Conservation (phyloP, 2,888 invertebrate species). For the Eugnorisma glareosa region DNA sequence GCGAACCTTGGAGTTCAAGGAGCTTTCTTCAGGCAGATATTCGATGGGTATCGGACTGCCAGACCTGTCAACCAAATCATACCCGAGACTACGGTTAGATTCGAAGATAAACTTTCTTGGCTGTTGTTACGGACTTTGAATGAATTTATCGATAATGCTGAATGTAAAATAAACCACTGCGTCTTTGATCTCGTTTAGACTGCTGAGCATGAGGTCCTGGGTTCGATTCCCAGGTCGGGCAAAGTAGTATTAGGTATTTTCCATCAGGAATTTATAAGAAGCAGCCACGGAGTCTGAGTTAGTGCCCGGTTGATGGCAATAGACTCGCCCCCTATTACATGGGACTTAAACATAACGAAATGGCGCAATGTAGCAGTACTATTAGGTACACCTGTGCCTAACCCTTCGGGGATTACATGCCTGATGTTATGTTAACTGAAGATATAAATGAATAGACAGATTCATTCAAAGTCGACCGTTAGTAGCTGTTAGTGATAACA, state of each 20-base stretch:
- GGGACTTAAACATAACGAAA: too few species aligned
- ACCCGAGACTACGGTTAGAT: conserved; percentile 88
- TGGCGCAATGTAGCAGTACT: too few species aligned
- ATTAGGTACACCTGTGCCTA: too few species aligned
- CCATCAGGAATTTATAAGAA: too few species aligned
- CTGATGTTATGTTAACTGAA: background rate
- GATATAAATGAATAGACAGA: conserved; percentile 48
- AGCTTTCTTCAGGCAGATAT: conserved; percentile 97
- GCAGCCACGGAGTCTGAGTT: too few species aligned
- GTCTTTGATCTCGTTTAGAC: too few species aligned
- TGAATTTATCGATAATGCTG: conserved; percentile 71
- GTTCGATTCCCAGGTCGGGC: too few species aligned
- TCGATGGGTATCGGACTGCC: conserved; percentile 98
- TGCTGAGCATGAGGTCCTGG: too few species aligned
- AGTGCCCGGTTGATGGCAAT: too few species aligned
- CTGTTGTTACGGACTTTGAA: conserved; percentile 80
- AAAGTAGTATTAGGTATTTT: too few species aligned
- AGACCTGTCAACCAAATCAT: conserved; percentile 92
- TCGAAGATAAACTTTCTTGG: conserved; percentile 70
- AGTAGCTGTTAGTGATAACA: conserved; percentile 91
- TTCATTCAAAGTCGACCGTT: conserved; percentile 88
- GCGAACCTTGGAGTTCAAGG: conserved; percentile 96
- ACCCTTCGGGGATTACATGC: too few species aligned
- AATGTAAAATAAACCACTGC: background rate
- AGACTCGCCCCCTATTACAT: too few species aligned